These are phyloP conservation scores for Cephus pulcher DNA, from an alignment of 2,888 invertebrate species.

Conservation along the genomic window DNA sequence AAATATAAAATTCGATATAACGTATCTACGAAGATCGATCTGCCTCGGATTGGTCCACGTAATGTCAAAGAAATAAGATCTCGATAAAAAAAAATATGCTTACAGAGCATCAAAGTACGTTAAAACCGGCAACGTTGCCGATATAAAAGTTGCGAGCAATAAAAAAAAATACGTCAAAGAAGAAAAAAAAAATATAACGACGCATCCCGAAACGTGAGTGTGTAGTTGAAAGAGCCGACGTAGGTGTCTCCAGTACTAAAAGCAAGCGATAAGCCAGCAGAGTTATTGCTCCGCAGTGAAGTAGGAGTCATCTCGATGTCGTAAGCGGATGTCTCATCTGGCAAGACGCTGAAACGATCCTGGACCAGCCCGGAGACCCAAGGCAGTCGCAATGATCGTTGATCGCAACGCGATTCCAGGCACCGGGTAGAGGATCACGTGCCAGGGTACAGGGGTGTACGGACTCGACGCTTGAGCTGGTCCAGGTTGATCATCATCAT, in stretches of 20 bases:
- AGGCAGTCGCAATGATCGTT: slow-evolving; percentile 9
- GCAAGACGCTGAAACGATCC: not conserved
- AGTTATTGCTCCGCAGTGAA: slow-evolving; percentile 27
- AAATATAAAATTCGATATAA: not conserved
- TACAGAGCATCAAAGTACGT: not conserved
- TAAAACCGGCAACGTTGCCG: not conserved
- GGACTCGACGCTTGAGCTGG: slow-evolving; percentile 13
- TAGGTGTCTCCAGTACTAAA: slow-evolving; percentile 24
- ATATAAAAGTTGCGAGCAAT: not conserved
- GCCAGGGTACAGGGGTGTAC: slow-evolving; percentile 4
- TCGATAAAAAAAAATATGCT: not conserved
- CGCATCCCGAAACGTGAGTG: slow-evolving; percentile 12
- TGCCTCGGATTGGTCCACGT: not conserved
- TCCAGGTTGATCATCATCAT: not conserved
- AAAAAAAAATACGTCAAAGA: not conserved
- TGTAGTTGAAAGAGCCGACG: slow-evolving; percentile 14
- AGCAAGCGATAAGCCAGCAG: slow-evolving; percentile 29
- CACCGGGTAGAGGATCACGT: slow-evolving; percentile 13
- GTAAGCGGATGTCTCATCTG: not conserved
- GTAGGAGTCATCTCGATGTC: not conserved
- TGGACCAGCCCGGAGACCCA: not conserved
- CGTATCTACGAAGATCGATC: not conserved
- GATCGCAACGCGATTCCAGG: slow-evolving; percentile 2
- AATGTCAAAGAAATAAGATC: not conserved
- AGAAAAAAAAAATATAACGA: not conserved